Evolutionary conservation across 2,888 invertebrate species (phyloP).

Genomic region (Athalia rosae): DNA sequence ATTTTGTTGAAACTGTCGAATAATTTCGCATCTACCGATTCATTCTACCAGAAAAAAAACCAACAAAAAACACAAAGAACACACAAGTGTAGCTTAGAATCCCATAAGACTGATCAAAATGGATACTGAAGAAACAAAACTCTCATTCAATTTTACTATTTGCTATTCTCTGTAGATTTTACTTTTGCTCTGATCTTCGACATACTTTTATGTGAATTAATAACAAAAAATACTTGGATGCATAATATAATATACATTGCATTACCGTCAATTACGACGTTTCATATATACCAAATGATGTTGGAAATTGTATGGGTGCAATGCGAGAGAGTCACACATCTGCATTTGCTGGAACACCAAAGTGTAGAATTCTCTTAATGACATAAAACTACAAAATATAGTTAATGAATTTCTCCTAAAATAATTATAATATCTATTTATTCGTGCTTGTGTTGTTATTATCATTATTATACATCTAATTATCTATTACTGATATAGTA

Average conservation of each 20-base stretch:
- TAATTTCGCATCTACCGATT: slow-evolving; percentile 14
- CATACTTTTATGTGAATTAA: slow-evolving; percentile 40
- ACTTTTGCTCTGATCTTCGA: slow-evolving; percentile 45
- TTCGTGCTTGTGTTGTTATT: slow-evolving; percentile 55
- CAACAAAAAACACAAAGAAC: neutral
- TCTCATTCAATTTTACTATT: slow-evolving; percentile 42
- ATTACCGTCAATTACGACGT: neutral
- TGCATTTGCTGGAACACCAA: slow-evolving; percentile 56
- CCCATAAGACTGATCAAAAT: slow-evolving; percentile 60
- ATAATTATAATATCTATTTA: slow-evolving; percentile 58
- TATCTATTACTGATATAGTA: neutral
- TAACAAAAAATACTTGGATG: slow-evolving; percentile 24
- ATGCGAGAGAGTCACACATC: slow-evolving; percentile 1
- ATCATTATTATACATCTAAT: slow-evolving; percentile 3
- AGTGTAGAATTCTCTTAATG: slow-evolving; percentile 57
- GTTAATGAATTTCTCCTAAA: slow-evolving; percentile 54
- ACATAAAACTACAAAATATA: slow-evolving; percentile 52
- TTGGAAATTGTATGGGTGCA: neutral
- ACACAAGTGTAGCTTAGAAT: slow-evolving; percentile 29
- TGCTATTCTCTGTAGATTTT: slow-evolving; percentile 35
- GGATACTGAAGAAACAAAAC: slow-evolving; percentile 51
- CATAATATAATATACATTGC: slow-evolving; percentile 19
- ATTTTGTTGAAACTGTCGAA: neutral
- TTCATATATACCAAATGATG: neutral
- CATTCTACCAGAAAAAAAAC: neutral